Conservation (phyloP, 2,888 invertebrate species). For the Orthosia gothica region DNA sequence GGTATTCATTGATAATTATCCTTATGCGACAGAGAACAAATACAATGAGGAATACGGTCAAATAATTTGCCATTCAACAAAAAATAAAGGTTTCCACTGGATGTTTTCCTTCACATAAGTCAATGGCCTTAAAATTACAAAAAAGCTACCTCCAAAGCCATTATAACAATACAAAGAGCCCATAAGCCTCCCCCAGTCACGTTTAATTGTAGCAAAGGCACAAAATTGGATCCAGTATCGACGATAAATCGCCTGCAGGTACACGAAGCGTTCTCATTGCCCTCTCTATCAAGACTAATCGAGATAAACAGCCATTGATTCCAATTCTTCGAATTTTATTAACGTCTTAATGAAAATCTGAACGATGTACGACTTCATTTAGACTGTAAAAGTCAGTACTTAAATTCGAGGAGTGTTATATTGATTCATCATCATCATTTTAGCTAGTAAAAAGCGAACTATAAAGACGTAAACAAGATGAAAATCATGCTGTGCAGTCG, state of each 20-base stretch:
- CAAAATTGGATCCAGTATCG: conserved; percentile 59
- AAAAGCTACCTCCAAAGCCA: not conserved
- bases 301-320: conserved; percentile 59
- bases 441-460: too few relatives aligned
- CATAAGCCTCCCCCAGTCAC: not conserved
- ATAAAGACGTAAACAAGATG: too few relatives aligned
- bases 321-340: conserved; percentile 43
- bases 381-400: not conserved
- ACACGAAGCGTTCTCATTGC: conserved; percentile 48
- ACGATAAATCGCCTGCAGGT: conserved; percentile 69
- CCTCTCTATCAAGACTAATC: conserved; percentile 58
- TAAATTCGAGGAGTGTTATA: not conserved
- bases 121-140: not conserved
- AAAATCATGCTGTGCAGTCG: too few relatives aligned
- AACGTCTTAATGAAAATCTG: conserved; percentile 53
- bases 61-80: too few relatives aligned
- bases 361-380: conserved; percentile 31
- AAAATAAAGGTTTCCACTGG: not conserved
- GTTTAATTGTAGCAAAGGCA: conserved; percentile 4
- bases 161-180: not conserved
- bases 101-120: not conserved
- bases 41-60: too few relatives aligned
- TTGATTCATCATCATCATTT: not conserved
- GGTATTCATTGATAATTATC: too few relatives aligned
- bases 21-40: too few relatives aligned